These are phyloP conservation scores for Epicampocera succincta DNA, from an alignment of 2,888 invertebrate genomes.

Conservation along the genomic window DNA sequence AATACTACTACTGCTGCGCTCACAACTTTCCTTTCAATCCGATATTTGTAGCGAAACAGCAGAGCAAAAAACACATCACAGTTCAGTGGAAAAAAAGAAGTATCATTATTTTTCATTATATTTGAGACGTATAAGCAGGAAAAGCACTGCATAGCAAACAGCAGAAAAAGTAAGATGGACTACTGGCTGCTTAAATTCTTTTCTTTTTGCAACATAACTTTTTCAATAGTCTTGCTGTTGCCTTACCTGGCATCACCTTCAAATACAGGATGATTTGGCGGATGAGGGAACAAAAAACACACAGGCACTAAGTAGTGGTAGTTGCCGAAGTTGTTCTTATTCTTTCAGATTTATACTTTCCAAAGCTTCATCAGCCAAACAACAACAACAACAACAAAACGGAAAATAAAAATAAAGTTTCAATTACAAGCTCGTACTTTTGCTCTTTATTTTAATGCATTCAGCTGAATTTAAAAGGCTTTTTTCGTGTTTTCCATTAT, in stretches of 20 bases:
- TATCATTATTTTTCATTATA: slow-evolving; percentile 67
- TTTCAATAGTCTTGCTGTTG: slow-evolving; percentile 23
- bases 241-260: slow-evolving; percentile 43
- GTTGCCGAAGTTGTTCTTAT: background rate
- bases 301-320: slow-evolving; percentile 1
- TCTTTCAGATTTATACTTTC: background rate
- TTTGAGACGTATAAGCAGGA: slow-evolving; percentile 24
- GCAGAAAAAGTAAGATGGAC: slow-evolving; percentile 8
- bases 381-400: slow-evolving; percentile 23
- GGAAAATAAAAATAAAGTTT: slow-evolving; percentile 63
- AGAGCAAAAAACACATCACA: slow-evolving; percentile 3
- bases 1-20: background rate
- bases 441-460: background rate
- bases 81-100: slow-evolving; percentile 7
- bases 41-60: background rate
- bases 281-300: slow-evolving; percentile 1
- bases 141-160: slow-evolving; percentile 32
- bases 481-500: slow-evolving; percentile 16
- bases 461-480: slow-evolving; percentile 31
- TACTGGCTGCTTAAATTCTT: background rate
- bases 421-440: slow-evolving; percentile 57
- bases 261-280: slow-evolving; percentile 4
- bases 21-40: slow-evolving; percentile 25
- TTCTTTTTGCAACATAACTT: background rate
- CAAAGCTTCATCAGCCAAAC: slow-evolving; percentile 63